A percentile compares a stretch with the other conserved stretches of the same genome.
Conservation (phyloP, 2,113 vertebrate species). For the Ginglymostoma cirratum region DNA sequence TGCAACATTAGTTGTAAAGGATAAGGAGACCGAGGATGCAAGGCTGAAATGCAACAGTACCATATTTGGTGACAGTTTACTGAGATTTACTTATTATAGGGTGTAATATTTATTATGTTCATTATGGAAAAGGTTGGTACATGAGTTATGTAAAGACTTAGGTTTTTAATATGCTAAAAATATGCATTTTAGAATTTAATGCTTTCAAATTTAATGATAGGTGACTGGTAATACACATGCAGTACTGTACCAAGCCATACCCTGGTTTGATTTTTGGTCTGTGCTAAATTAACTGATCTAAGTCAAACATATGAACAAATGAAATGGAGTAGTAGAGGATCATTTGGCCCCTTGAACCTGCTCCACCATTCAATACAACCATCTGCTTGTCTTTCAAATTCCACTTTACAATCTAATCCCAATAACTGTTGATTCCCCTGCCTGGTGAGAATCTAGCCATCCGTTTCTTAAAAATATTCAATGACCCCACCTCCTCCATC, state of each 20-base stretch:
- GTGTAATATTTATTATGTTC: neutral
- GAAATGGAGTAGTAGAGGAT: too few species aligned
- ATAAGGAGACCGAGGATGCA: neutral
- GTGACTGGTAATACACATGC: neutral
- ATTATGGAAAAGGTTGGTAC: neutral
- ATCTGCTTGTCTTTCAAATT: too few species aligned
- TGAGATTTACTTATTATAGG: neutral
- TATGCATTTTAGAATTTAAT: neutral
- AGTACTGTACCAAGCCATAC: neutral
- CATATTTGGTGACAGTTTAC: neutral
- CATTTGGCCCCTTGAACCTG: too few species aligned
- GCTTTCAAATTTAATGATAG: neutral
- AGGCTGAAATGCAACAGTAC: neutral
- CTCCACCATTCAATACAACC: too few species aligned
- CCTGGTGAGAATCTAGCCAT: too few species aligned
- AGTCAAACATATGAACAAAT: too few species aligned
- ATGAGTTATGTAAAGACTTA: neutral
- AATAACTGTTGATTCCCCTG: too few species aligned
- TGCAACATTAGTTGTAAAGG: neutral
- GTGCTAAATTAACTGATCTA: neutral
- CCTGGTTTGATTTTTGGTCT: neutral
- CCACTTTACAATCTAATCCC: too few species aligned
- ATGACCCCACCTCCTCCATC: too few species aligned
- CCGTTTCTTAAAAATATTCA: too few species aligned
- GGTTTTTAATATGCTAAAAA: neutral